phyloP scores from a whole-genome alignment of 30 jellyfish, hydroid and myxozoan genomes.

The Aurelia sp. region DNA sequence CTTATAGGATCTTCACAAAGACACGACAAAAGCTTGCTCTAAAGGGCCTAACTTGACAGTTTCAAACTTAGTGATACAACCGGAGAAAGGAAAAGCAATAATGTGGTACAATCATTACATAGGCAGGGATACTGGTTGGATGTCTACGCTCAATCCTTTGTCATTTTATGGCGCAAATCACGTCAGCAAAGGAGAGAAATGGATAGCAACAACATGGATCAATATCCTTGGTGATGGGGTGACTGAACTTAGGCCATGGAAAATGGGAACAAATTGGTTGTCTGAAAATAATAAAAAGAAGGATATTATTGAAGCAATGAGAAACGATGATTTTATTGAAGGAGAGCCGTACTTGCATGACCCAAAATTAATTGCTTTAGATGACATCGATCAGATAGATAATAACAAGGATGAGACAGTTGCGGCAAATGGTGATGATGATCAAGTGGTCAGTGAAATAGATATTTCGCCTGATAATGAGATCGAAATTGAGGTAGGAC shows the following conservation, averaged over 20 bases:
- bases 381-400: not conserved
- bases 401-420: not conserved
- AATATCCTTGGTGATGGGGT: slow-evolving; percentile 95
- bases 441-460: not conserved
- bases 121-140: slow-evolving; percentile 92
- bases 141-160: slow-evolving; percentile 75
- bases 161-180: slow-evolving; percentile 66
- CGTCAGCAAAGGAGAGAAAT: slow-evolving; percentile 58
- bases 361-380: slow-evolving; percentile 28
- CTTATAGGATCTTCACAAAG: slow-evolving; percentile 76
- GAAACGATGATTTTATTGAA: slow-evolving; percentile 90
- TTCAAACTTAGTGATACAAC: slow-evolving; percentile 76
- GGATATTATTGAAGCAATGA: slow-evolving; percentile 64
- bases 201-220: slow-evolving; percentile 95
- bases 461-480: not conserved
- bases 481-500: not conserved
- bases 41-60: slow-evolving; percentile 48
- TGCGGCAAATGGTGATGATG: slow-evolving; percentile 20
- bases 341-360: slow-evolving; percentile 81
- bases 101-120: slow-evolving; percentile 93
- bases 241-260: slow-evolving; percentile 91
- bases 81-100: slow-evolving; percentile 95
- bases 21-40: slow-evolving; percentile 76
- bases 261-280: slow-evolving; percentile 87
- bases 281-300: slow-evolving; percentile 41